Percentiles rank a stretch among this genome's conserved stretches.
Evolutionary conservation across 2,113 vertebrate genomes (phyloP).

Genomic region (Syngnathus floridae): DNA sequence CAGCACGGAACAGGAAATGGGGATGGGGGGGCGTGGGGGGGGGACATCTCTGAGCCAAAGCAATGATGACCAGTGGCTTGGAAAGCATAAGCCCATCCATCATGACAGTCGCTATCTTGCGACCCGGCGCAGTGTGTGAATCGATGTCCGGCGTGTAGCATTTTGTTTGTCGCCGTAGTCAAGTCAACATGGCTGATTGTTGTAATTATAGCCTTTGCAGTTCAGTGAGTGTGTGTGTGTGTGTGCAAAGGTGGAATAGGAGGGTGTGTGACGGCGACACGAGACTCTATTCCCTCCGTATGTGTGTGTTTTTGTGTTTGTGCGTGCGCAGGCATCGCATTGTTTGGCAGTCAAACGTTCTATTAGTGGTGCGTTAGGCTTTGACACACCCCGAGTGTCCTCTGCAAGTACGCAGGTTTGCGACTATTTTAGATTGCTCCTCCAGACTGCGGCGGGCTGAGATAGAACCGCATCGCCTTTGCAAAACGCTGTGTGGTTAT

Average conservation of each 20-base stretch:
- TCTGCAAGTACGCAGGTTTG: slow-evolving; percentile 59
- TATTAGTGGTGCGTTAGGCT: slow-evolving; percentile 56
- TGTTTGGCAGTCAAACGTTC: slow-evolving; percentile 59
- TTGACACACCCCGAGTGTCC: slow-evolving; percentile 58
- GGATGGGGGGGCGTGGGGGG: slow-evolving; percentile 40
- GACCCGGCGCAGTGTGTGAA: slow-evolving; percentile 32
- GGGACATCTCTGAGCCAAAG: slow-evolving; percentile 27
- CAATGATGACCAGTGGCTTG: slow-evolving; percentile 58
- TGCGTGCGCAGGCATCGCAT: slow-evolving; percentile 35
- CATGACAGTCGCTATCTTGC: slow-evolving; percentile 44
- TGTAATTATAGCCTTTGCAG: slow-evolving; percentile 50
- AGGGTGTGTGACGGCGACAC: slow-evolving; percentile 44
- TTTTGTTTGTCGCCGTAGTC: slow-evolving; percentile 23
- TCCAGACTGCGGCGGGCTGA: slow-evolving; percentile 36
- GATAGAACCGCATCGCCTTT: slow-evolving; percentile 43
- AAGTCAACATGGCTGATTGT: slow-evolving; percentile 42
- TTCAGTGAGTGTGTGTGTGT: slow-evolving; percentile 12
- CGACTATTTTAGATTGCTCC: slow-evolving; percentile 52
- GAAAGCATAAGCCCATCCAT: slow-evolving; percentile 58
- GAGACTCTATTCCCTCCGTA: slow-evolving; percentile 44
- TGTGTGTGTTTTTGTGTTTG: slow-evolving; percentile 22
- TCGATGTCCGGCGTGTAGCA: slow-evolving; percentile 34
- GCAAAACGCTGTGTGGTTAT: slow-evolving; percentile 43
- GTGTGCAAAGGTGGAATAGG: slow-evolving; percentile 45
- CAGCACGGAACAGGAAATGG: slow-evolving; percentile 54